Conservation (phyloP, 1,140 invertebrate species). For the Microplitis mediator region DNA sequence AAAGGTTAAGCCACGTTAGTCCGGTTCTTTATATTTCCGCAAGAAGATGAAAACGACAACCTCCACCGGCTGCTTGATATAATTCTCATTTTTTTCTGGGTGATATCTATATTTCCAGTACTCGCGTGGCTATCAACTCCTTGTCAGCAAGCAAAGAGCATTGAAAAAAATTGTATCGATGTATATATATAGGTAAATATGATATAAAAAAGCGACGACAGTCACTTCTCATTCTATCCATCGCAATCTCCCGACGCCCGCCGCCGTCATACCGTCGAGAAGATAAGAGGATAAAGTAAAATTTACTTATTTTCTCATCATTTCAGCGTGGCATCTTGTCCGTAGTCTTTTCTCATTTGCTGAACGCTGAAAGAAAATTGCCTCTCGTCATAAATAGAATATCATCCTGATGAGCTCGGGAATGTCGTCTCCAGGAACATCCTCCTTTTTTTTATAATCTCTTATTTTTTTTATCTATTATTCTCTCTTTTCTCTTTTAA, state of each 20-base stretch:
- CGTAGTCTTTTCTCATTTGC: conserved; percentile 52
- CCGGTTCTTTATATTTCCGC: conserved; percentile 63
- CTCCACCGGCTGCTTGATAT: conserved; percentile 13
- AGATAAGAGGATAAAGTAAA: conserved; percentile 49
- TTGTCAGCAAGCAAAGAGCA: background rate
- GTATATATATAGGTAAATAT: background rate
- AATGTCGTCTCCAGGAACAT: conserved; percentile 41
- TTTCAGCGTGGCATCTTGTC: conserved; percentile 57
- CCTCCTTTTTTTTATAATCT: conserved; percentile 17
- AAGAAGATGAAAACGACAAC: conserved; percentile 36
- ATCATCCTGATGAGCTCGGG: conserved; percentile 53
- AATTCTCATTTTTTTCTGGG: conserved; percentile 27
- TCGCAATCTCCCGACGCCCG: conserved; percentile 16
- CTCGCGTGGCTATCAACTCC: conserved; percentile 13
- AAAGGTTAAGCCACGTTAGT: conserved; percentile 61
- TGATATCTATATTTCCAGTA: conserved; percentile 17
- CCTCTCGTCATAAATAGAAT: conserved; percentile 58
- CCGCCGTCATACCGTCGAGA: conserved; percentile 16
- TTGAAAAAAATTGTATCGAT: background rate
- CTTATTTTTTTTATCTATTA: conserved; percentile 26
- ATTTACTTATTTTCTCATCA: conserved; percentile 62
- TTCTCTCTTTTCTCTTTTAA: background rate
- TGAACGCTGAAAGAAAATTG: conserved; percentile 57
- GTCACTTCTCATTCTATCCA: conserved; percentile 12
- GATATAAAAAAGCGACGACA: background rate